Evolutionary conservation across 2,797 vertebrate species (phyloP), one percentile per base, ranked within the genome.

Genomic region (Distichodus sexfasciatus): DNA sequence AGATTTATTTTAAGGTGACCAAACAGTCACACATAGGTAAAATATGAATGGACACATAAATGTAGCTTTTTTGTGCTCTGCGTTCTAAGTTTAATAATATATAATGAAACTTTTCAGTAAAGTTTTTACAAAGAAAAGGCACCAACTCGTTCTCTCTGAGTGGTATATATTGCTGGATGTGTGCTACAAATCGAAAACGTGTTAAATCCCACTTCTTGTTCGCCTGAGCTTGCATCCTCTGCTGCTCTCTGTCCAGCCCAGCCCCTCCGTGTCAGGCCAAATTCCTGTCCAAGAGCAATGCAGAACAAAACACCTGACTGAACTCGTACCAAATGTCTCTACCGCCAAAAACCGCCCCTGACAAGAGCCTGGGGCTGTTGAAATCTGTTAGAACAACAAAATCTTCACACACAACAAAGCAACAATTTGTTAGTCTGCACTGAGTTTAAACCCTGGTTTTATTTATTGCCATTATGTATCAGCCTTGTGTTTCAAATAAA

Each of bases 301-400:
- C 69, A 17, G 23, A 67, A 47, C 61, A 15, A 57, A 66, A 69
- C 53, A 66, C 63, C 69, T 57, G 17, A 54, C 62, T 21, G 55
- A 36, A 47, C 65, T 11, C 40, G 21, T 44, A 53, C 40, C 60
- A 60, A 53, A 72, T 62, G 75, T 26, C 24, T 64, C 26, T 43
- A 61, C 28, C n/a, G n/a, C n/a, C 17, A 51, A 76, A 71, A 60
- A 66, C 48, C 40, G 29, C 26, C 60, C 53, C 48, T 50, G 36
- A 54, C 64, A 40, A 60, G 21, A 11, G 64, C 74, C 77, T 15
- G 59, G 57, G 67, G 81, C 72, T 24, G 59, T 53, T 19, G 35
- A 48, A 57, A 60, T 12, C 40, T 48, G 35, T 59, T 21, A 4
- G 58, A 72, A 74, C 36, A 46, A 66, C 51, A 62, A 50, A n/a